These are phyloP conservation scores for Ecdyonurus torrentis DNA, from an alignment of 2,888 invertebrate species.

Conservation along the genomic window DNA sequence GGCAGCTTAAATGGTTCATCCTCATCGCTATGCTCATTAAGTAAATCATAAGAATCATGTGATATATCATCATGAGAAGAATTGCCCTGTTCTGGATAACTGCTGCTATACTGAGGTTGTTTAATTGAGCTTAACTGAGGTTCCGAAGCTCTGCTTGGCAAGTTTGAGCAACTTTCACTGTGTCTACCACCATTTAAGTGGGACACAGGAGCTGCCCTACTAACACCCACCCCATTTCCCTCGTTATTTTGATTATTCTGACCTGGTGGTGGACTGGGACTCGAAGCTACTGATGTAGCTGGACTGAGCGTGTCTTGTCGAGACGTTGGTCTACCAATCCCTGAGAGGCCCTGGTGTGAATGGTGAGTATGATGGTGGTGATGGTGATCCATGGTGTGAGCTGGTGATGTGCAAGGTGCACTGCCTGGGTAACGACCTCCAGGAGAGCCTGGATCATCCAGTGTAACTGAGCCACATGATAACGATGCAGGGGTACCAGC, in stretches of 20 bases:
- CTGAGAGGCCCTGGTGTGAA: slow-evolving; percentile 15
- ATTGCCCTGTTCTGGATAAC: slow-evolving; percentile 66
- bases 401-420: slow-evolving; percentile 8
- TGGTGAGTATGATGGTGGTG: slow-evolving; percentile 6
- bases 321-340: slow-evolving; percentile 16
- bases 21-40: slow-evolving; percentile 57
- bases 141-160: slow-evolving; percentile 28
- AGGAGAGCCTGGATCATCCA: slow-evolving; percentile 27
- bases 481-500: slow-evolving; percentile 22
- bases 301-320: slow-evolving; percentile 17
- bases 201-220: slow-evolving; percentile 2
- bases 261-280: slow-evolving; percentile 15
- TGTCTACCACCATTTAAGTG: not conserved
- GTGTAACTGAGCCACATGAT: slow-evolving; percentile 34
- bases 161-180: slow-evolving; percentile 6
- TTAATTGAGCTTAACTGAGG: slow-evolving; percentile 20
- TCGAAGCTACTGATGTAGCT: slow-evolving; percentile 19
- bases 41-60: slow-evolving; percentile 73
- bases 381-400: slow-evolving; percentile 7
- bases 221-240: not conserved
- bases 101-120: slow-evolving; percentile 61
- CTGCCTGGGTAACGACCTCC: slow-evolving; percentile 29
- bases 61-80: slow-evolving; percentile 68
- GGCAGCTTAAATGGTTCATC: slow-evolving; percentile 24
- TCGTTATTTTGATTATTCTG: not conserved